Base-by-base conservation (phyloP, 2,797 vertebrate species). In the Momotus momota region DNA sequence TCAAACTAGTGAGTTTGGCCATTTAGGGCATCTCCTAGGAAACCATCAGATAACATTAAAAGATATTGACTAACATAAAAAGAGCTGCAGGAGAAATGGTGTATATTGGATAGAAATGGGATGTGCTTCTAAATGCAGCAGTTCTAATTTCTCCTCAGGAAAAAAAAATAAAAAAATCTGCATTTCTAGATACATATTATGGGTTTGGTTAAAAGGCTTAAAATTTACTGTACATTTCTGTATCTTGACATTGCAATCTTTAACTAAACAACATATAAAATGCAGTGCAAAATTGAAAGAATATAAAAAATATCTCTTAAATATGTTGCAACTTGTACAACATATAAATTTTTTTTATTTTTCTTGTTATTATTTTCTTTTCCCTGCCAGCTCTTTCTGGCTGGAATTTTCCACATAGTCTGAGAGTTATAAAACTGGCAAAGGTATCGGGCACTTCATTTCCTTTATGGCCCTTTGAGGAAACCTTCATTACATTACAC, bases 1-100 rank as follows among this genome's bases (percentile, higher is more conserved):
- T 97, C 97, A 93, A 93, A 96, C 97, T 79, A 75, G 82, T 94
- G 95, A 95, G 96, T 96, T 93, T 96, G 96, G 97, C 96, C 95
- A 78, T 96, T 96, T 97, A 98, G 97, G 97, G 97, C 98, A 97
- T 98, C 98, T 98, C 98, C 98, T 98, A 98, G 98, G 98, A 98
- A 98, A 98, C 98, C 97, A 97, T 97, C 97, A 96, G 98, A 98
- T 98, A 98, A 96, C 94, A 96, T 97, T 88, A 93, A 95, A 96
- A 97, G 96, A 98, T 97, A 98, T 96, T 97, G 97, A 96, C 97
- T 97, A 97, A 97, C 97, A 97, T 97, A 97, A 98, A 97, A 97
- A 96, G 95, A 97, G 88, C 97, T 97, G 89, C 97, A 96, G 93
- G 93, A 92, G 65, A 97, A 97, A 96, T 1, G 31, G 95, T 60